Evolutionary conservation across 2,797 vertebrate genomes (phyloP), one percentile per base, ranked within the genome.

Genomic region (Coreius guichenoti): DNA sequence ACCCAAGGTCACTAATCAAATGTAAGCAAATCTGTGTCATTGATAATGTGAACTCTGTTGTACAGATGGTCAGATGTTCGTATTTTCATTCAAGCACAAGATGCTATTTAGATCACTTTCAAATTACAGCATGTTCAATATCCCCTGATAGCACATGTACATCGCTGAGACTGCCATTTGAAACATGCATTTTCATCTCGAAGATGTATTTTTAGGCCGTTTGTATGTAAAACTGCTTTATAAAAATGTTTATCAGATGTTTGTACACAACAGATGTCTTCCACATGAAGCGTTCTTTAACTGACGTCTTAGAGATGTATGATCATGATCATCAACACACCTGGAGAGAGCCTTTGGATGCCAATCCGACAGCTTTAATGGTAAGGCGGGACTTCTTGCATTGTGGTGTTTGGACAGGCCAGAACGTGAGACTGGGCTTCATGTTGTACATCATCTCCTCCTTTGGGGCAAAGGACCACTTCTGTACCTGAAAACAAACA

Each of bases 401-500:
- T 67, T 47, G 51, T 88, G 90, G 91, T 79, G 89, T 92, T 85
- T 93, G 90, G 0, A 89, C 86, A 51, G 96, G 94, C 94, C 95
- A 97, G 86, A 96, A 95, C 43, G 85, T 93, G 75, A 99, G 92
- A 70, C 82, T 84, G 11, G 96, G 92, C 87, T 86, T 95, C 86
- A 97, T 89, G 51, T 92, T 91, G 89, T 97, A 97, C 73, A 92
- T 93, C 90, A 80, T 94, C 86, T 97, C 91, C 79, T 93, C 94
- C 86, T 92, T 67, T 17, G 98, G 98, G 56, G 90, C 94, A 92
- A 99, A 99, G 68, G 92, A 95, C 98, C 98, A 99, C 0, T 77
- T 92, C 90, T 98, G 95, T 17, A 91, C 91, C 98, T 99, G 88
- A 70, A 90, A 91, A 21, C 73, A 87, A 87, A 14, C n/a, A 83